phyloP scores from a whole-genome alignment of 2,113 vertebrate species.

The Scomber japonicus region DNA sequence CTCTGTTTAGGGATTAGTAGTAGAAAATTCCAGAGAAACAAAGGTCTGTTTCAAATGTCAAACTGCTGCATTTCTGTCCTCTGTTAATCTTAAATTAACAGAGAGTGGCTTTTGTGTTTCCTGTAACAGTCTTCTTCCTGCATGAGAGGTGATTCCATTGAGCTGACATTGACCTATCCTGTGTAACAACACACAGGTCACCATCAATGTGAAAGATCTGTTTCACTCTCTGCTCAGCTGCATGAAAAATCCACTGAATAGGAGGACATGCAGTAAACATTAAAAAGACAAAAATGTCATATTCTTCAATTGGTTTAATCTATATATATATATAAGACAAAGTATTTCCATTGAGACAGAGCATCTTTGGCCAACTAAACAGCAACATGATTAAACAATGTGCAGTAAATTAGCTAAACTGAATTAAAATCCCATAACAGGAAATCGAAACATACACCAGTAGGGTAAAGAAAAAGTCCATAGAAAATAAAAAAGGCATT shows the following conservation, averaged over 20 bases:
- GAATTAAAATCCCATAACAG: constrained; percentile 15
- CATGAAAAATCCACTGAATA: background rate
- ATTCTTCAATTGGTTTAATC: background rate
- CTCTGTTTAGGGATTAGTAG: constrained; percentile 50
- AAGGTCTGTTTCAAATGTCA: constrained; percentile 47
- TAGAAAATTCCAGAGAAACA: constrained; percentile 53
- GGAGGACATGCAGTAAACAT: background rate
- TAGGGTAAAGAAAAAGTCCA: background rate
- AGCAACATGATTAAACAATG: background rate
- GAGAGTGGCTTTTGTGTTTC: constrained; percentile 7
- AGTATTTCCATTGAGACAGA: background rate
- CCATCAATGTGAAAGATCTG: constrained; percentile 3
- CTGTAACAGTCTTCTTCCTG: constrained; percentile 1
- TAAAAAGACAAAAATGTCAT: background rate
- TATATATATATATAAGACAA: background rate
- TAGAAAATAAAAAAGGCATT: background rate
- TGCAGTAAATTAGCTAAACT: background rate
- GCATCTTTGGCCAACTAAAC: background rate
- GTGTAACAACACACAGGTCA: constrained; percentile 16
- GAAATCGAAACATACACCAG: background rate
- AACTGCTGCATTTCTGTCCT: constrained; percentile 36
- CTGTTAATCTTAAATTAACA: constrained; percentile 33
- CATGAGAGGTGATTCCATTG: background rate
- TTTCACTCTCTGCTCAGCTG: background rate
- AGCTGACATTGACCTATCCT: constrained; percentile 23